Evolutionary conservation across 2,797 vertebrate species (phyloP).

Genomic region (Xenops minutus): DNA sequence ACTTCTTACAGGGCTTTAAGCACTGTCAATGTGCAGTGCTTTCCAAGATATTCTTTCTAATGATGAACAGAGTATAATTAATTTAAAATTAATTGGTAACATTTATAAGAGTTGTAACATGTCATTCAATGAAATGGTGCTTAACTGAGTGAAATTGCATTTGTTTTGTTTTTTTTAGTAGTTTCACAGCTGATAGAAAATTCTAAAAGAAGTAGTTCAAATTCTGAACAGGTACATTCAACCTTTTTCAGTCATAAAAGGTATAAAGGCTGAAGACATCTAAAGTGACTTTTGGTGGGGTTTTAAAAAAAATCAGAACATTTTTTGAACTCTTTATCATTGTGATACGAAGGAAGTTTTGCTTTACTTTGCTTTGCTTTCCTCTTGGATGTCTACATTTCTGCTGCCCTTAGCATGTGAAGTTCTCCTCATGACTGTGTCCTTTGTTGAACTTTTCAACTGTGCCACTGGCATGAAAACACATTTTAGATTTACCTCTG

Average conservation of each 20-base stretch:
- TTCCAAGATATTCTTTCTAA: neutral
- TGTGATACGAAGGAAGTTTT: slow-evolving; percentile 7
- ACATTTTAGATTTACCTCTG: slow-evolving; percentile 11
- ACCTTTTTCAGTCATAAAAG: slow-evolving; percentile 7
- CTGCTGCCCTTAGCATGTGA: slow-evolving; percentile 34
- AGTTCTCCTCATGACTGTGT: slow-evolving; percentile 28
- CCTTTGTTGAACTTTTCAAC: slow-evolving; percentile 58
- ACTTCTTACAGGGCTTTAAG: neutral
- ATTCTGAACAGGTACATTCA: slow-evolving; percentile 31
- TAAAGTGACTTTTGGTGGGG: neutral
- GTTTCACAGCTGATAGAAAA: slow-evolving; percentile 29
- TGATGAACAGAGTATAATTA: slow-evolving; percentile 23
- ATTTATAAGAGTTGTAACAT: neutral
- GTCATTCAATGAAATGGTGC: slow-evolving; percentile 3
- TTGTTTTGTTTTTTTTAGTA: slow-evolving; percentile 41
- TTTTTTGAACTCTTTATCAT: slow-evolving; percentile 28
- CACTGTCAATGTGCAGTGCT: accelerated
- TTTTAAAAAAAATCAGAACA: neutral
- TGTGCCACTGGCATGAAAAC: slow-evolving; percentile 39
- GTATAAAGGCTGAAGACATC: slow-evolving; percentile 1
- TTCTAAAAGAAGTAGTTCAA: slow-evolving; percentile 10
- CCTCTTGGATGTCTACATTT: slow-evolving; percentile 7
- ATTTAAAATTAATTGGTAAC: slow-evolving; percentile 23
- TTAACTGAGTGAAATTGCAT: slow-evolving; percentile 9
- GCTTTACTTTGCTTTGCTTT: slow-evolving; percentile 27